A percentile compares a stretch with the other conserved stretches of the same genome.
Conservation (phyloP, 2,113 vertebrate genomes). For the Hepsetus odoe region DNA sequence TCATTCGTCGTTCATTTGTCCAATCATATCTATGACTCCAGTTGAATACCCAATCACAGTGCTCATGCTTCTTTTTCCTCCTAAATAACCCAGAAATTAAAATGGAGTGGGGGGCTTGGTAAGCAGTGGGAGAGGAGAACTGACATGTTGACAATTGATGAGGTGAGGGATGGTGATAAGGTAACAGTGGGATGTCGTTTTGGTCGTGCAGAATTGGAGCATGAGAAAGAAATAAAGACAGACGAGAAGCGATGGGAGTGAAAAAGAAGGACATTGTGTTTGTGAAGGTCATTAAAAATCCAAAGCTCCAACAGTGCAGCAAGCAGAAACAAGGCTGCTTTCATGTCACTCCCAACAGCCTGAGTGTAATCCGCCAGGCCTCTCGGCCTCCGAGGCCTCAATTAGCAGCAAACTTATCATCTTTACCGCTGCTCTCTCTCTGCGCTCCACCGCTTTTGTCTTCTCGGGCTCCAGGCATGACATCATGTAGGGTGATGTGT, state of each 20-base stretch:
- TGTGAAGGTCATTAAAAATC: slow-evolving; percentile 47
- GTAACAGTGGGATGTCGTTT: not conserved
- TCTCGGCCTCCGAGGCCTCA: slow-evolving; percentile 21
- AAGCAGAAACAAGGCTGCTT: slow-evolving; percentile 33
- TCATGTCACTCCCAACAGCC: slow-evolving; percentile 5
- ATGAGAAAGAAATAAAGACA: not conserved
- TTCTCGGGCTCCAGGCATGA: slow-evolving; percentile 27
- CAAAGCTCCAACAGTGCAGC: slow-evolving; percentile 34
- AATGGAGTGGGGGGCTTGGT: not conserved
- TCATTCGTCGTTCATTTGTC: slow-evolving; percentile 10
- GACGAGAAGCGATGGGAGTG: not conserved
- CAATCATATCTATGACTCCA: slow-evolving; percentile 23
- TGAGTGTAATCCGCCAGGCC: slow-evolving; percentile 9
- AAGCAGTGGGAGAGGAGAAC: not conserved
- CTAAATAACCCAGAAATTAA: not conserved
- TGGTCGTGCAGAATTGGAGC: not conserved
- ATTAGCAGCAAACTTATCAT: slow-evolving; percentile 30
- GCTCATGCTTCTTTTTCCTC: not conserved
- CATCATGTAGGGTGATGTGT: slow-evolving; percentile 22
- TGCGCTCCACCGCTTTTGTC: slow-evolving; percentile 27
- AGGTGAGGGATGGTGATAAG: not conserved
- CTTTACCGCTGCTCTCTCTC: slow-evolving; percentile 20
- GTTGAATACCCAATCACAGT: slow-evolving; percentile 30
- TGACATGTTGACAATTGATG: not conserved
- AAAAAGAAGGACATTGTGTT: slow-evolving; percentile 27